Base-by-base conservation (phyloP, 1,140 invertebrate species). In the Drosophila varians region DNA sequence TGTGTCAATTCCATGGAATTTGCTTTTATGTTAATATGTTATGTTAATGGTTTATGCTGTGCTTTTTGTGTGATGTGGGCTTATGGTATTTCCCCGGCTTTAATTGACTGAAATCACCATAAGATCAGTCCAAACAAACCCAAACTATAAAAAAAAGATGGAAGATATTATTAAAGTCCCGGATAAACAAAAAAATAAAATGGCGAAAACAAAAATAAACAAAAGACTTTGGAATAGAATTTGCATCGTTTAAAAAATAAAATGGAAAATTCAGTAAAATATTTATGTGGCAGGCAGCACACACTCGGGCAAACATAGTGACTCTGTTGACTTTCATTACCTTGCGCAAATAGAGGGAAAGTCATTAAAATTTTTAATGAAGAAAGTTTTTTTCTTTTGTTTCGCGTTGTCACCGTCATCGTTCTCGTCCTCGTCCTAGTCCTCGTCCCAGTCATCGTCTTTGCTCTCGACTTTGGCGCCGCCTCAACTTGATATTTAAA, bases 341-440 rank as follows among this genome's bases (percentile, higher is more conserved):
- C 82, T 84, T 84, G 61, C 58, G 80, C 66, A 84, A 87, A 84
- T 84, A 84, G 82, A 84, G 66, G 65, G 57, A 86, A 84, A 84
- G 80, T 84, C 80, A 84, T 84, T 84, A 84, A 84, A 84, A 84
- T 55, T 84, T 84, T 84, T 84, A 84, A 84, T 84, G 80, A 84
- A 84, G 80, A 84, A 84, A 84, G 76, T 84, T 84, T 84, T 78
- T 86, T 79, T 75, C 64, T 74, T 84, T 87, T 84, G 77, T 80
- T 84, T 72, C 46, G 61, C 72, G 53, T 45, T 68, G 64, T 68
- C 73, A 40, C 38, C 74, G 26, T 68, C 66, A 55, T 47, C 38
- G 14, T 23, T 23, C 25, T 60, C 49, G 14, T 42, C 55, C 31
- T 42, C 52, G 16, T 14, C n/a, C n/a, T n/a, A n/a, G 14, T 23